These are phyloP conservation scores for Folsomia candida DNA, from an alignment of 2,888 invertebrate species.

Conservation along the genomic window DNA sequence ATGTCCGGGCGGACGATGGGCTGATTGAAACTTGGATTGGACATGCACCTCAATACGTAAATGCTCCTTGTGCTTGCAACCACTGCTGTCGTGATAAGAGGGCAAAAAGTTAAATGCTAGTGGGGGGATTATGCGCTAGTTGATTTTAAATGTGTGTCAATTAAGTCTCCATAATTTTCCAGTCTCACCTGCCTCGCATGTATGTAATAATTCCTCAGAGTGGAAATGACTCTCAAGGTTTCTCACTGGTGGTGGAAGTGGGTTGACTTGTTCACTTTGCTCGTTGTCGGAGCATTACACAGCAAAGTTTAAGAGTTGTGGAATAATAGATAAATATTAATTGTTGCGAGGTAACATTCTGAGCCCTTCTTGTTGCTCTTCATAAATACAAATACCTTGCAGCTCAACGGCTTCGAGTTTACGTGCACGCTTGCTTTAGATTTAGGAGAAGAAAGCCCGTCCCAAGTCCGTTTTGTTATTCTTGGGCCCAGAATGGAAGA, in stretches of 20 bases:
- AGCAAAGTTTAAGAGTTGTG: not conserved
- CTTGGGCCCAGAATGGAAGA: not conserved
- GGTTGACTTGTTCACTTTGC: not conserved
- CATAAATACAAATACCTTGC: not conserved
- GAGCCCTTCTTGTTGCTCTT: not conserved
- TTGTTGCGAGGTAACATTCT: not conserved
- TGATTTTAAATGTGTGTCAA: not conserved
- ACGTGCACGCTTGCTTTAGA: not conserved
- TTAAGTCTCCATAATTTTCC: not conserved
- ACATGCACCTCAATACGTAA: too few species aligned
- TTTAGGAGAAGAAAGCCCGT: not conserved
- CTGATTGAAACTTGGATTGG: too few species aligned
- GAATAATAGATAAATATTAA: slow-evolving; percentile 2
- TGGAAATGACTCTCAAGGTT: not conserved
- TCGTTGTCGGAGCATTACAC: not conserved
- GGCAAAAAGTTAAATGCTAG: too few species aligned
- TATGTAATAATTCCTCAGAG: not conserved
- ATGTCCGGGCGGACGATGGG: too few species aligned
- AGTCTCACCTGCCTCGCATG: not conserved
- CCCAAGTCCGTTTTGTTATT: not conserved
- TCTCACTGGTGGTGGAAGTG: not conserved
- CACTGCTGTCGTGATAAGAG: too few species aligned
- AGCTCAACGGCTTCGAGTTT: not conserved
- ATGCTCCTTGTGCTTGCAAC: too few species aligned
- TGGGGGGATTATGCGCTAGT: too few species aligned